Evolutionary conservation across 2,888 invertebrate genomes (phyloP), one percentile per base, ranked within the genome.

Genomic region (Rhamphomyia laevipes): DNA sequence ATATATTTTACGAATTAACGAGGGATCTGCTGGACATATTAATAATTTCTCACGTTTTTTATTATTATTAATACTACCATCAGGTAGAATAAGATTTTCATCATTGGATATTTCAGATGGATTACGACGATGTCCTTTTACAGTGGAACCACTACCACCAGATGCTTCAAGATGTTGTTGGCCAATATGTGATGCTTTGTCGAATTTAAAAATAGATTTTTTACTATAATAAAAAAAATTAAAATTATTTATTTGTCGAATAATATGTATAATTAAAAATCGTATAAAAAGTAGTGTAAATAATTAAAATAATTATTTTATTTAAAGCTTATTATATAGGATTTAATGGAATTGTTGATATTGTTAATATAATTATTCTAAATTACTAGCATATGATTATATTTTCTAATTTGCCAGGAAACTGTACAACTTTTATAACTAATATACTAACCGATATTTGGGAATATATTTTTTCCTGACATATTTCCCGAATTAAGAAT

Each of bases 1-100:
- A 69, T 89, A 88, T 50, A 90, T 81, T 27, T 84, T 80, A 63
- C 85, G 78, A 60, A 89, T 77, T 63, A 84, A 81, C 57, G 78
- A 80, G 42, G 82, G 79, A 67, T 86, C 81, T 6, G 86, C 79
- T 40, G 80, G 76, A 57, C 92, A 88, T 47, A 95, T 85, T 44
- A 89, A 71, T 45, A 79, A 66, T 61, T 81, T 81, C 56, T 79
- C 75, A 3, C 70, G 62, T 41, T 64, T 63, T 45, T 66, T 66
- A 15, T 58, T 60, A 37, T 60, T 59, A 9, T 53, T 52, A 6
- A 55, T 52, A 31, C 56, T 56, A 41, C 61, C 54, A 3, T 50
- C 50, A 35, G 52, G 37, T 21, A 53, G 55, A 42, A 58, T 53
- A 44, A 69, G 55, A 50, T 62, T 66, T 40, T 66, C 68, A 53